These are phyloP conservation scores for Mirounga angustirostris DNA, from an alignment of 2,113 vertebrate genomes.

Conservation along the genomic window DNA sequence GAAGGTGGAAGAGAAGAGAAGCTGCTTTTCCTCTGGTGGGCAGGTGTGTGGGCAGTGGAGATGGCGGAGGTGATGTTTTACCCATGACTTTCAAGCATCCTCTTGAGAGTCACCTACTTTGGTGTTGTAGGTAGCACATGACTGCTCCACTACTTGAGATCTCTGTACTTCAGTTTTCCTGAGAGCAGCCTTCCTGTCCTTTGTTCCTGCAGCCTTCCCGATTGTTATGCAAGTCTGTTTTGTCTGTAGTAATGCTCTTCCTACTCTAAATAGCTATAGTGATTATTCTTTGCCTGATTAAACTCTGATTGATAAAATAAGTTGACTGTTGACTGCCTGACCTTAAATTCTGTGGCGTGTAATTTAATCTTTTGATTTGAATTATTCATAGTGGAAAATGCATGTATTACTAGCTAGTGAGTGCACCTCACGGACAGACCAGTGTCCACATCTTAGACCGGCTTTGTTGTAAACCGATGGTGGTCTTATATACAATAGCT, in stretches of 20 bases:
- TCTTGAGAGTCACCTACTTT: not conserved
- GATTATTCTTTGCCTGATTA: constrained; percentile 49
- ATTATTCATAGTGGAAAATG: not conserved
- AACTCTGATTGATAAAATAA: not conserved
- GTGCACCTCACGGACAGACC: not conserved
- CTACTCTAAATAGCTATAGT: not conserved
- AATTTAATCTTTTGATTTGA: constrained; percentile 33
- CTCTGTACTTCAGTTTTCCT: not conserved
- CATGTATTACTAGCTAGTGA: not conserved
- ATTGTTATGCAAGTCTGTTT: not conserved
- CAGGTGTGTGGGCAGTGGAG: not conserved
- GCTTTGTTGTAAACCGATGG: not conserved
- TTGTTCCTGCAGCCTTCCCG: not conserved
- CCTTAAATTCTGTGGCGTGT: not conserved
- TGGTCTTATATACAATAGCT: not conserved
- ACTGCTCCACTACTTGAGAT: not conserved
- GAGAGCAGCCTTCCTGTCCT: not conserved
- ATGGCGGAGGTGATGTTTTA: not conserved
- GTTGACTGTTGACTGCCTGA: not conserved
- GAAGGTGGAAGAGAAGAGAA: not conserved
- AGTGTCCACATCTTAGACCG: not conserved
- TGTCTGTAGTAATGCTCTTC: not conserved
- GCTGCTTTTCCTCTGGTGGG: not conserved
- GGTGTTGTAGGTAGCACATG: too few species aligned
- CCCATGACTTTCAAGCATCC: not conserved